Conservation (phyloP, 2,113 vertebrate genomes). For the Ctenodactylus gundi region DNA sequence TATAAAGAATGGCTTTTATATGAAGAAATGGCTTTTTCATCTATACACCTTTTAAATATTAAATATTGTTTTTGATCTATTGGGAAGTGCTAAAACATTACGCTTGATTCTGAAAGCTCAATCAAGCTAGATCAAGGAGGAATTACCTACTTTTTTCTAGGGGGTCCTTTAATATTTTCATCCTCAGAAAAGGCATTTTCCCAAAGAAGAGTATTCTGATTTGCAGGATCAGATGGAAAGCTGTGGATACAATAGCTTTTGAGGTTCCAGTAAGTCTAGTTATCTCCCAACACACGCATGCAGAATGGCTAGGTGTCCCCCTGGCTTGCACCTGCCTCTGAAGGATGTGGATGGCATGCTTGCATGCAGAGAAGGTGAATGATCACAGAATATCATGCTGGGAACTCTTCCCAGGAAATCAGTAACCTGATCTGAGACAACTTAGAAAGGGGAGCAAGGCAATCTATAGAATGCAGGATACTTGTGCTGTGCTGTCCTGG, state of each 20-base stretch:
- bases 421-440: neutral
- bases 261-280: neutral
- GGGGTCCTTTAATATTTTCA: conserved; percentile 81
- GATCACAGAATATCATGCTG: conserved; percentile 43
- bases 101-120: conserved; percentile 81
- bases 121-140: conserved; percentile 86
- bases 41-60: conserved; percentile 46
- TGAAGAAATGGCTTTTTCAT: neutral
- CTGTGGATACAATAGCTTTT: neutral
- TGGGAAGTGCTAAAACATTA: conserved; percentile 78
- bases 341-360: conserved; percentile 4
- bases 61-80: conserved; percentile 83
- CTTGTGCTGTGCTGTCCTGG: conserved; percentile 31
- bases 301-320: conserved; percentile 51
- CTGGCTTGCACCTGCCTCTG: conserved; percentile 31
- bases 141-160: conserved; percentile 84
- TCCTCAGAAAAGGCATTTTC: conserved; percentile 20
- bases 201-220: conserved; percentile 1
- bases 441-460: conserved; percentile 39
- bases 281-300: conserved; percentile 9
- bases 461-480: conserved; percentile 16
- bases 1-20: neutral
- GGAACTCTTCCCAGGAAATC: conserved; percentile 43
- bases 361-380: conserved; percentile 27
- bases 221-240: conserved; percentile 33